Evolutionary conservation across 2,888 invertebrate species (phyloP).

Genomic region (Venusia cambrica): DNA sequence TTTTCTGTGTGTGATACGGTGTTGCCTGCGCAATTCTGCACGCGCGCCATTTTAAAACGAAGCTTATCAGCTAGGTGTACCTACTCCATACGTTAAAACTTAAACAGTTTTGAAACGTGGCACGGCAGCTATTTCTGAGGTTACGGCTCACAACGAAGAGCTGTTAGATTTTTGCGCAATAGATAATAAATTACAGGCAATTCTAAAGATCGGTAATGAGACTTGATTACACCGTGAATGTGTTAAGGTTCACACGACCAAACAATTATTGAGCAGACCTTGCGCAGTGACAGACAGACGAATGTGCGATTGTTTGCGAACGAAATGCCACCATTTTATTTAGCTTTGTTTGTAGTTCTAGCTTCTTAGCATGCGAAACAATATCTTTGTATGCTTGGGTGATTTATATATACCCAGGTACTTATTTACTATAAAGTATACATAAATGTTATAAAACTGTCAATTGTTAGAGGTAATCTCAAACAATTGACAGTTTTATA

Average conservation of each 20-base stretch:
- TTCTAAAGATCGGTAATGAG: slow-evolving; percentile 52
- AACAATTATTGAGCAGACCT: slow-evolving; percentile 62
- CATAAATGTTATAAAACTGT: too few species aligned
- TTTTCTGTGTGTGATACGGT: too few species aligned
- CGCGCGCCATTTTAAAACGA: too few species aligned
- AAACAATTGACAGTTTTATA: too few species aligned
- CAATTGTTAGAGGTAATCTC: too few species aligned
- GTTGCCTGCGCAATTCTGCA: too few species aligned
- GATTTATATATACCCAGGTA: neutral
- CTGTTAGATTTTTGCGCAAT: slow-evolving; percentile 35
- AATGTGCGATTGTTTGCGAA: slow-evolving; percentile 61
- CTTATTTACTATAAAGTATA: neutral
- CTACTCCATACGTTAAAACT: neutral
- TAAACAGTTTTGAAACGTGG: neutral
- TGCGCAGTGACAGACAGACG: slow-evolving; percentile 65
- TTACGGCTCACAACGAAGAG: slow-evolving; percentile 16
- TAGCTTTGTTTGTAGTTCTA: slow-evolving; percentile 11
- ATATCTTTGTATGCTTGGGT: slow-evolving; percentile 8
- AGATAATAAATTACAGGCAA: slow-evolving; percentile 45
- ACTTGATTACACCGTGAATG: slow-evolving; percentile 51
- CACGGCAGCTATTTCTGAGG: slow-evolving; percentile 21
- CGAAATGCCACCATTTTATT: slow-evolving; percentile 18
- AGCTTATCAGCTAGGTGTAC: too few species aligned
- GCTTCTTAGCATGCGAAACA: slow-evolving; percentile 15
- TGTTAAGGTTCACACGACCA: slow-evolving; percentile 63